Base-by-base conservation (phyloP, 2,888 invertebrate species). In the Eupithecia vulgata region DNA sequence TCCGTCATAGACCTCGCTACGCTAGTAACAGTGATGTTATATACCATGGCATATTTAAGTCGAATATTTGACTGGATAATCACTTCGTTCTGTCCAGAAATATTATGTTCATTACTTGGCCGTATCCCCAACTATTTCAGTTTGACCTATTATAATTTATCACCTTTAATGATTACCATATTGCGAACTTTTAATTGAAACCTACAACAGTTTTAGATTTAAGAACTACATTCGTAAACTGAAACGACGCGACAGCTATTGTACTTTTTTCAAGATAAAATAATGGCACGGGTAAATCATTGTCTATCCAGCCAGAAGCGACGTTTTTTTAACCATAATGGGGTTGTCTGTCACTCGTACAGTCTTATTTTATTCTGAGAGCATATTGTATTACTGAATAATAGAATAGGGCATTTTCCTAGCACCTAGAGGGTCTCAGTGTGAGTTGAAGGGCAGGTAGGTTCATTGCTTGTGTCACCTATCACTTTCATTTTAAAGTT, bases 361-460 rank as follows among this genome's bases (percentile, higher is more conserved):
- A 30, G 64, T 8, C 57, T 12, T 72, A 57, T 71, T 71, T 67
- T 67, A 15, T 71, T 62, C 61, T 40, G 45, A 65, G 57, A 67
- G 62, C n/a, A 37, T 37, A 37, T 68, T 34, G 42, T 21, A 65
- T 68, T 59, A 69, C 68, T 66, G 66, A 73, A 66, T 61, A 72
- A 69, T 66, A 68, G 72, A 72, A 69, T 66, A 68, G 72, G 59
- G 45, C 68, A 40, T 35, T 30, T 30, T 30, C 30, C 30, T 30
- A 30, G 30, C 30, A 30, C 61, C 65, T 34, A 59, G 34, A 30
- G 61, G 61, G 57, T 40, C 35, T 66, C 62, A 42, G 42, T 70
- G 21, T 64, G 73, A 62, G 59, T 15, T 35, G 40, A 65, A 65
- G 17, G 21, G 64, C 61, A n/a, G 21, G n/a, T 62, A 21, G 48